Conservation (phyloP, 2,797 vertebrate genomes). For the Tauraco hartlaubi region DNA sequence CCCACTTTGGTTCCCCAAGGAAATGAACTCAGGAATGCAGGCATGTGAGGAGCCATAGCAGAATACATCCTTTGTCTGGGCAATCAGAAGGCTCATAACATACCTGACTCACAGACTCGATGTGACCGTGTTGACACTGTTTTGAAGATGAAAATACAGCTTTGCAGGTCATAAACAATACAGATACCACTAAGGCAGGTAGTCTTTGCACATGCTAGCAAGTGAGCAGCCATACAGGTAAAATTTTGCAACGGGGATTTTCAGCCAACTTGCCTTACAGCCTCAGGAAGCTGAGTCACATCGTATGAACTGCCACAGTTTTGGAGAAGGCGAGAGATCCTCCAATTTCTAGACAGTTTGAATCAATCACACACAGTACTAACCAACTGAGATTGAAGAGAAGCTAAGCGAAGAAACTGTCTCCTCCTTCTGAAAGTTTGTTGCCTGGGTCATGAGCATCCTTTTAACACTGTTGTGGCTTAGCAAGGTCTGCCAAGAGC, state of each 20-base stretch:
- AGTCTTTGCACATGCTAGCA: not conserved
- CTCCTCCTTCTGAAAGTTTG: not conserved
- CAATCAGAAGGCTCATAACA: not conserved
- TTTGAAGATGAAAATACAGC: not conserved
- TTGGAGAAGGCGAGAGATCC: not conserved
- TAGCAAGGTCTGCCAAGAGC: not conserved
- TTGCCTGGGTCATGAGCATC: fast-evolving
- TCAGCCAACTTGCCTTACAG: not conserved
- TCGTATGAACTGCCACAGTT: not conserved
- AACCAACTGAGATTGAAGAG: not conserved
- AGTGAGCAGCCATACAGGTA: not conserved
- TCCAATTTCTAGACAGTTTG: not conserved
- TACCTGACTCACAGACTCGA: not conserved
- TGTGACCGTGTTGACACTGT: not conserved
- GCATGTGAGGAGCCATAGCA: not conserved
- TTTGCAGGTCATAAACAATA: not conserved
- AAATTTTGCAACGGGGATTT: not conserved
- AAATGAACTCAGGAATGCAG: not conserved
- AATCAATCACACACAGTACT: not conserved
- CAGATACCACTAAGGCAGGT: not conserved
- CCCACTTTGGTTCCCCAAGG: not conserved
- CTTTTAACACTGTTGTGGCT: not conserved
- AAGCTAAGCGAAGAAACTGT: not conserved
- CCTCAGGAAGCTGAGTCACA: not conserved
- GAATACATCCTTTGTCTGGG: not conserved